Base-by-base conservation (phyloP, 2,113 vertebrate genomes). In the Peromyscus leucopus region DNA sequence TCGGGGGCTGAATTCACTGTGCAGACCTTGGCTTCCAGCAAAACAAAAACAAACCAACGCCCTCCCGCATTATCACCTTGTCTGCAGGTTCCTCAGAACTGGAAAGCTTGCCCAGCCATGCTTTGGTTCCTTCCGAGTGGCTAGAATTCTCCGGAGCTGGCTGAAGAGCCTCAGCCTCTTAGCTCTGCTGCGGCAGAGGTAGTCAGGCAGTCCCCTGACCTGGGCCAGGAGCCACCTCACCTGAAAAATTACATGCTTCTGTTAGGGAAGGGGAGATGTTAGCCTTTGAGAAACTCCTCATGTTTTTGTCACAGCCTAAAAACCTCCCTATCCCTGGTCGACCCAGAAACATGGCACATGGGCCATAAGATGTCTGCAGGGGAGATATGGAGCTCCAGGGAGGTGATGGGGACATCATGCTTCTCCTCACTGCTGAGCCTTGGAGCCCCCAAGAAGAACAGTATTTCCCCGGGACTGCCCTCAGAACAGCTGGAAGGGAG, bases 271-370 rank as follows among this genome's bases (percentile, higher is more conserved):
- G 13, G 42, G 42, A 65, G 89, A 12, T 46, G 39, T 90, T 63
- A 75, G 51, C 69, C 48, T 79, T 63, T 76, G 78, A 61, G 69
- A 76, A n/a, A 69, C 6, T 36, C 59, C 80, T 82, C 42, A 19
- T n/a, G 74, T 67, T 72, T 72, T 7, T 9, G 31, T 22, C 0
- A 28, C 12, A 33, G 67, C 42, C 67, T 79, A 63, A 26, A 22
- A n/a, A 22, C 55, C 3, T 12, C 36, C 8, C 0, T 12, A 28
- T 28, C 26, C 26, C 19, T 16, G 5, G 13, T 36, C 0, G 3
- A 39, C 46, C 28, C 13, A 74, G 85, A 89, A 42, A 48, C 31
- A 46, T 12, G 7, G 8, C 31, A n/a, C 88, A 22, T 2, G 82
- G 3, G 2, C 26, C 13, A 6, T 17, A 28, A 74, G n/a, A 19